phyloP scores from a whole-genome alignment of 2,113 vertebrate genomes.

The Larimichthys polyactis region DNA sequence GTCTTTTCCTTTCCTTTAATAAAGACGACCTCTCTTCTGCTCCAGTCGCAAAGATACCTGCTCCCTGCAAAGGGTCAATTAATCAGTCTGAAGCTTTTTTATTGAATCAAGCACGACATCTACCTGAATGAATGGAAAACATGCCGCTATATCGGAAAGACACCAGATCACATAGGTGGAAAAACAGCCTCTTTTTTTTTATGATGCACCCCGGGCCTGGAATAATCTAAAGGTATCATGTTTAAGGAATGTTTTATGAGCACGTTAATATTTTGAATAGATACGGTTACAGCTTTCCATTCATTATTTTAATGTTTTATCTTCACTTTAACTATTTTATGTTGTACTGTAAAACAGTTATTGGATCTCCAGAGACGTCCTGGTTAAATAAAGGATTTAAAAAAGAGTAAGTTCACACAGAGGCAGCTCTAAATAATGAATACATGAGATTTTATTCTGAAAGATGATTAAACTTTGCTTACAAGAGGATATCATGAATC shows the following conservation, averaged over 20 bases:
- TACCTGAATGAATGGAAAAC: neutral
- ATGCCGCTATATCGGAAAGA: neutral
- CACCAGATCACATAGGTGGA: neutral
- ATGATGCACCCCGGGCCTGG: neutral
- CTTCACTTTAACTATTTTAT: neutral
- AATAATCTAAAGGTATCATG: neutral
- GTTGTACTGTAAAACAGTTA: neutral
- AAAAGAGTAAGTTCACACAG: neutral
- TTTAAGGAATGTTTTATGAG: neutral
- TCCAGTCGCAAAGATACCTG: constrained; percentile 31
- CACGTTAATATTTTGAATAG: neutral
- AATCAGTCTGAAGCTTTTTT: constrained; percentile 38
- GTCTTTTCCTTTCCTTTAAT: constrained; percentile 49
- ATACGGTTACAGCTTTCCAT: constrained; percentile 7
- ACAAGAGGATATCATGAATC: neutral
- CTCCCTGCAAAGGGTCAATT: constrained; percentile 16
- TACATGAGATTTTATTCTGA: neutral
- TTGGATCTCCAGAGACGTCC: neutral
- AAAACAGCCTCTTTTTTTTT: neutral
- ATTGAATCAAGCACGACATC: constrained; percentile 46
- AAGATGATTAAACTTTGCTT: neutral
- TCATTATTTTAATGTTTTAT: neutral
- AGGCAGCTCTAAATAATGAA: neutral
- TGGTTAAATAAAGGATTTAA: neutral
- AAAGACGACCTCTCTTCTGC: constrained; percentile 21